phyloP scores from a whole-genome alignment of 2,888 invertebrate species.

The Anoncus sp. region DNA sequence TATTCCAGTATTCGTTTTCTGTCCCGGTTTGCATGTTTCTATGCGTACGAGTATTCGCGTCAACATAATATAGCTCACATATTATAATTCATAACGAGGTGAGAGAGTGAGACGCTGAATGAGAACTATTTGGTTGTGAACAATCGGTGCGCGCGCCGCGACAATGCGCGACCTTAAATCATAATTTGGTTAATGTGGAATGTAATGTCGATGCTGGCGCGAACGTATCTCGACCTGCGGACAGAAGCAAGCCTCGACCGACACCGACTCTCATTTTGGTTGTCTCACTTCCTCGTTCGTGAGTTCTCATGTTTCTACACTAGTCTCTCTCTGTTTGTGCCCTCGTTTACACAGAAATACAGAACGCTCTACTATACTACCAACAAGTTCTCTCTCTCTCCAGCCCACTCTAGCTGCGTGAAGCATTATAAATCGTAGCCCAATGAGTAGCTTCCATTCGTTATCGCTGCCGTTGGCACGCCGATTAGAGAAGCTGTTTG shows the following conservation, averaged over 20 bases:
- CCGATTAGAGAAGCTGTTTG: conserved; percentile 72
- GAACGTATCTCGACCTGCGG: conserved; percentile 76
- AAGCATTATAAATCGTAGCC: conserved; percentile 80
- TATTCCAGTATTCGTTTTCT: conserved; percentile 34
- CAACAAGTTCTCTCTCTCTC: conserved; percentile 63
- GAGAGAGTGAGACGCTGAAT: conserved; percentile 67
- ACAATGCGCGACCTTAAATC: conserved; percentile 82
- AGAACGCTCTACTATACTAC: conserved; percentile 49
- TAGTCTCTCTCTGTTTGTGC: conserved; percentile 51
- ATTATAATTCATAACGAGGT: conserved; percentile 79
- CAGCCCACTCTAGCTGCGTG: conserved; percentile 67
- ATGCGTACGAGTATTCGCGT: conserved; percentile 73
- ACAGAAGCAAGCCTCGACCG: conserved; percentile 65
- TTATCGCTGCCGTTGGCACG: conserved; percentile 78
- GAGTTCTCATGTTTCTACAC: conserved; percentile 48
- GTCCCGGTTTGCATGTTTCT: conserved; percentile 31
- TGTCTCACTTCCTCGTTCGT: conserved; percentile 67
- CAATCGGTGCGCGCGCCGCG: conserved; percentile 76
- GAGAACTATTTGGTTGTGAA: conserved; percentile 80
- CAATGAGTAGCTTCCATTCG: conserved; percentile 81
- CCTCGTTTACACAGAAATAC: conserved; percentile 48
- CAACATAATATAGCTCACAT: conserved; percentile 79
- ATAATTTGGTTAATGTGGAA: conserved; percentile 83
- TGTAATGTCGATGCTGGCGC: conserved; percentile 81
- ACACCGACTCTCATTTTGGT: conserved; percentile 58